These are phyloP conservation scores for Metaphire vulgaris DNA, from an alignment of 1,140 invertebrate genomes.

Conservation along the genomic window DNA sequence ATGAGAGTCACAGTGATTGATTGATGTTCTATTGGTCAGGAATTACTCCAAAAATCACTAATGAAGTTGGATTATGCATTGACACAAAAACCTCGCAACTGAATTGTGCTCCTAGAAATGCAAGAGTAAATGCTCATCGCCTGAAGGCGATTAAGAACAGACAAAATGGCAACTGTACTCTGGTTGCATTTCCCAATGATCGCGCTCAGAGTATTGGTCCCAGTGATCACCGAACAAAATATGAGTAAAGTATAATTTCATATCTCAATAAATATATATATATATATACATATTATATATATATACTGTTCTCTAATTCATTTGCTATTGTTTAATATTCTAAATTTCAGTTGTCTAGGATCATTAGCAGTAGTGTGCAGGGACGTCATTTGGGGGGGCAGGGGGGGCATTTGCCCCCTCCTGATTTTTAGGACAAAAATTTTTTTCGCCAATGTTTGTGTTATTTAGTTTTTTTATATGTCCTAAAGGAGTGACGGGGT, in stretches of 20 bases:
- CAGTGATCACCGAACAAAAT: conserved; percentile 39
- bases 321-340: no score
- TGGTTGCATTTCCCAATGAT: conserved; percentile 52
- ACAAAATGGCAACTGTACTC: conserved; percentile 31
- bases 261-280: not conserved
- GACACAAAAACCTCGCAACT: conserved; percentile 42
- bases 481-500: no score
- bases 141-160: conserved; percentile 25
- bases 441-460: no score
- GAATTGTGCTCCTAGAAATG: conserved; percentile 37
- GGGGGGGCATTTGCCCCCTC: no score
- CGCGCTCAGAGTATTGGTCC: conserved; percentile 47
- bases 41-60: conserved; percentile 49
- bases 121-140: conserved; percentile 41
- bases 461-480: no score
- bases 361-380: no score
- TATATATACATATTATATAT: no score
- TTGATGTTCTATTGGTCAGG: conserved; percentile 43
- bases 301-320: no score
- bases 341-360: no score
- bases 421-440: no score
- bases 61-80: conserved; percentile 50
- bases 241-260: conserved; percentile 39
- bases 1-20: no score
- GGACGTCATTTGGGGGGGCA: no score